Evolutionary conservation across 2,113 vertebrate genomes (phyloP).

Genomic region (Herpetotheres cachinnans): DNA sequence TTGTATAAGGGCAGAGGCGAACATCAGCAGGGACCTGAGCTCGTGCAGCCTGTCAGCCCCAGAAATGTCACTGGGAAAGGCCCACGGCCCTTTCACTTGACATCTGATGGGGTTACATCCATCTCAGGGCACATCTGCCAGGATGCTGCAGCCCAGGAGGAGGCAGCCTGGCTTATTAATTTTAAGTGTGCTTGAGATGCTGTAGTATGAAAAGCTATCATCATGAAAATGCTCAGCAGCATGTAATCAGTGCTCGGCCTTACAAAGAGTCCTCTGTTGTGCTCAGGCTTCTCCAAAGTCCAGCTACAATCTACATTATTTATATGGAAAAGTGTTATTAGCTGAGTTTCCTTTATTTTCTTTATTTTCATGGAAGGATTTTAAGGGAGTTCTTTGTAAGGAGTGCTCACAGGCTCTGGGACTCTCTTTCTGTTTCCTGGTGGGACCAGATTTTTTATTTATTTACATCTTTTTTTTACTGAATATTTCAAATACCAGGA

Average conservation of each 20-base stretch:
- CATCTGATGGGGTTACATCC: neutral
- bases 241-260: neutral
- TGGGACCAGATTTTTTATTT: conserved; percentile 9
- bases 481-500: conserved; percentile 50
- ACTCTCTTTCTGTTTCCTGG: neutral
- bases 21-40: neutral
- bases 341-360: neutral
- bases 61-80: neutral
- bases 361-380: neutral
- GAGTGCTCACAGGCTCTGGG: neutral
- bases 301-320: conserved; percentile 48
- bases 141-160: neutral
- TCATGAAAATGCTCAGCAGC: neutral
- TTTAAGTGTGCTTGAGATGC: neutral
- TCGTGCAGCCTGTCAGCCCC: neutral
- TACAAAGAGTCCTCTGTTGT: conserved; percentile 48
- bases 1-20: neutral
- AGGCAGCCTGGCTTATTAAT: conserved; percentile 1
- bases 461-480: neutral
- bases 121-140: neutral
- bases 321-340: conserved; percentile 63
- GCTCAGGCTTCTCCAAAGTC: conserved; percentile 26
- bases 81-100: neutral
- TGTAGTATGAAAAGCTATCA: conserved; percentile 8
- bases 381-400: conserved; percentile 40